These are phyloP conservation scores for Dendrolimus punctatus DNA, from an alignment of 1,140 invertebrate species.

Conservation along the genomic window DNA sequence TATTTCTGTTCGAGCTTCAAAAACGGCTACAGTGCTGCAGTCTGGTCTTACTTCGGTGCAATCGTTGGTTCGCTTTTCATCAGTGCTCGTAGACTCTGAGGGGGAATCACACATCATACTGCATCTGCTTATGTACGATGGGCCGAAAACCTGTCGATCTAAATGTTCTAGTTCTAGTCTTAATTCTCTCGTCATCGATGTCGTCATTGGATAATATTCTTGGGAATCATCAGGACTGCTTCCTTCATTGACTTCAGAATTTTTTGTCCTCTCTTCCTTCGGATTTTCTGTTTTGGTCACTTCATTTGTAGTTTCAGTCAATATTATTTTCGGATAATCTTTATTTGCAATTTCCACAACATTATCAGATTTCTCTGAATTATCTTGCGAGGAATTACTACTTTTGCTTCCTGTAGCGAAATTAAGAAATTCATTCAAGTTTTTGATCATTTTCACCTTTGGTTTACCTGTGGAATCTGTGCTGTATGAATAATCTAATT, in stretches of 20 bases:
- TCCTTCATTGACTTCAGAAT: slow-evolving; percentile 69
- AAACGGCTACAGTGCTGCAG: slow-evolving; percentile 13
- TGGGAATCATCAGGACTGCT: slow-evolving; percentile 83
- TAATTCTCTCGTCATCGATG: slow-evolving; percentile 86
- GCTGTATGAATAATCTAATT: slow-evolving; percentile 46
- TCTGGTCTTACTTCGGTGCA: slow-evolving; percentile 35
- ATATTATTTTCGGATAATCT: slow-evolving; percentile 47
- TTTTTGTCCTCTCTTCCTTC: slow-evolving; percentile 11
- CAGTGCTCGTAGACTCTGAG: slow-evolving; percentile 55
- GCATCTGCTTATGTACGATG: slow-evolving; percentile 53
- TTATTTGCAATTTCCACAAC: slow-evolving; percentile 34
- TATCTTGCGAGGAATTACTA: slow-evolving; percentile 42
- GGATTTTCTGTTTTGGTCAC: slow-evolving; percentile 15
- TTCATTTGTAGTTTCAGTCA: slow-evolving; percentile 48
- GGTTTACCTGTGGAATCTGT: slow-evolving; percentile 36
- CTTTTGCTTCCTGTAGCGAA: slow-evolving; percentile 80
- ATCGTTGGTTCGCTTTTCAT: slow-evolving; percentile 56
- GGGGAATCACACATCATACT: slow-evolving; percentile 54
- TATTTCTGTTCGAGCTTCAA: slow-evolving; percentile 30
- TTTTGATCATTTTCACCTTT: slow-evolving; percentile 80
- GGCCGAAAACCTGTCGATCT: slow-evolving; percentile 83
- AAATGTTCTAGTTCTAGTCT: slow-evolving; percentile 86
- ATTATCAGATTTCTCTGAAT: slow-evolving; percentile 44
- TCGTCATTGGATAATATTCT: slow-evolving; percentile 90
- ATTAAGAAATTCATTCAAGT: slow-evolving; percentile 88